phyloP scores from a whole-genome alignment of 1,140 invertebrate species.

The Drosophila ohnishii region DNA sequence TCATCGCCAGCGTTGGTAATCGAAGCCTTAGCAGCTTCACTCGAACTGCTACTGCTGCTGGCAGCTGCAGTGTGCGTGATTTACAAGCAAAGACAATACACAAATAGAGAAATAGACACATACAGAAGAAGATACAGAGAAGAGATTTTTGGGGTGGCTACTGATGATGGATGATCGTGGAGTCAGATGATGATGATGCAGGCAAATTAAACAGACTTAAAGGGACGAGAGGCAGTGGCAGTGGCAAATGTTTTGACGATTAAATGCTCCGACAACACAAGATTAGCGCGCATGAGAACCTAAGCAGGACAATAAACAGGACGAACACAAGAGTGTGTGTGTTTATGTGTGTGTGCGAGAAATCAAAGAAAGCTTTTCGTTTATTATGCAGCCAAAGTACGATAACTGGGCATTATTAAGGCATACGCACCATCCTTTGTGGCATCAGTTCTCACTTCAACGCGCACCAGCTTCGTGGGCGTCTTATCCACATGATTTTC shows the following conservation, averaged over 20 bases:
- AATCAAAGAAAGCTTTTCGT: slow-evolving; percentile 51
- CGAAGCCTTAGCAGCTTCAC: slow-evolving; percentile 19
- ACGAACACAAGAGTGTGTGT: slow-evolving; percentile 51
- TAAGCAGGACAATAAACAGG: slow-evolving; percentile 57
- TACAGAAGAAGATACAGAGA: slow-evolving; percentile 35
- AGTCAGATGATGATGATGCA: slow-evolving; percentile 41
- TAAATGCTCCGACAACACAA: slow-evolving; percentile 67
- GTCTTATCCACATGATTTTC: slow-evolving; percentile 85
- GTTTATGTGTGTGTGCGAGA: slow-evolving; percentile 48
- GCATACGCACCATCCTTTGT: slow-evolving; percentile 84
- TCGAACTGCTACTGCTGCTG: slow-evolving; percentile 57
- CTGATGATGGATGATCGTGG: slow-evolving; percentile 20
- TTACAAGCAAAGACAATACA: slow-evolving; percentile 73
- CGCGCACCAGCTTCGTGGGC: slow-evolving; percentile 87
- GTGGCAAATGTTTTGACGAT: slow-evolving; percentile 59
- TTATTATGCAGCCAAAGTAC: slow-evolving; percentile 25
- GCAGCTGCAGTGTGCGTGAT: slow-evolving; percentile 77
- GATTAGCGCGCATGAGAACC: slow-evolving; percentile 78
- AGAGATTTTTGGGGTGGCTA: slow-evolving; percentile 23
- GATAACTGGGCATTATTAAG: background rate
- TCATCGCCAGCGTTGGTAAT: slow-evolving; percentile 25
- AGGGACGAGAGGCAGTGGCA: slow-evolving; percentile 55
- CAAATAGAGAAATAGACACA: slow-evolving; percentile 57
- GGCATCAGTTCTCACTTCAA: slow-evolving; percentile 87
- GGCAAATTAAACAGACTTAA: slow-evolving; percentile 39